Conservation (phyloP, 2,888 invertebrate species). For the Dioctria linearis region DNA sequence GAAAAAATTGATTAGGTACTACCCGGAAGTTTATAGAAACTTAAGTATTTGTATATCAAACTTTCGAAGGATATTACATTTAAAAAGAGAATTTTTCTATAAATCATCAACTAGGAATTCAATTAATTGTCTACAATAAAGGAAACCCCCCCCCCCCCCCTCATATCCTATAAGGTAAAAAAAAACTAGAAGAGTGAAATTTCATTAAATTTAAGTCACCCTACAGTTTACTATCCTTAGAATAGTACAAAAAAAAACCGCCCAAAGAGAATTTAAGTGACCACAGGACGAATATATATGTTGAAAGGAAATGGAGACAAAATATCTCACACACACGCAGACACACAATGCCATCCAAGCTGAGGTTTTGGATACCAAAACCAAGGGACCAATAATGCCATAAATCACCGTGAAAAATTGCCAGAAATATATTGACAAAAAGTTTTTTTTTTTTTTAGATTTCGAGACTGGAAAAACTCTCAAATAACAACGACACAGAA, state of each 20-base stretch:
- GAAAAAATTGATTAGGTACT: too few relatives aligned
- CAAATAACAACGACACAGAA: too few relatives aligned
- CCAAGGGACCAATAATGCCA: constrained; percentile 35
- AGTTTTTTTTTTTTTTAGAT: not conserved
- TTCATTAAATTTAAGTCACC: constrained; percentile 17
- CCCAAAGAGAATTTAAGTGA: not conserved
- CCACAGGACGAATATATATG: not conserved
- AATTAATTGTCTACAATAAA: too few relatives aligned
- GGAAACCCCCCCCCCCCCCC: too few relatives aligned
- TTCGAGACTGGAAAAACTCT: too few relatives aligned
- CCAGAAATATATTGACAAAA: constrained; percentile 43
- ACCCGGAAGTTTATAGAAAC: too few relatives aligned
- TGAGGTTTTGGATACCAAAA: not conserved
- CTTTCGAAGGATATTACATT: too few relatives aligned
- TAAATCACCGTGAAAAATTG: constrained; percentile 46
- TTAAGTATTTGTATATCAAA: too few relatives aligned
- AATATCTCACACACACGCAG: not conserved
- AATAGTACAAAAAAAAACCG: constrained; percentile 21
- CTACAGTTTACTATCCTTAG: constrained; percentile 31
- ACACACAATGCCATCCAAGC: not conserved
- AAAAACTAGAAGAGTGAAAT: constrained; percentile 1
- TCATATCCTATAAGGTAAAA: too few relatives aligned
- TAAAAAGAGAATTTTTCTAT: too few relatives aligned
- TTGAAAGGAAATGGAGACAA: constrained; percentile 20
- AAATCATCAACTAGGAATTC: too few relatives aligned